Evolutionary conservation across 2,797 vertebrate species (phyloP), one percentile per base, ranked within the genome.

Genomic region (Danio tinwini): DNA sequence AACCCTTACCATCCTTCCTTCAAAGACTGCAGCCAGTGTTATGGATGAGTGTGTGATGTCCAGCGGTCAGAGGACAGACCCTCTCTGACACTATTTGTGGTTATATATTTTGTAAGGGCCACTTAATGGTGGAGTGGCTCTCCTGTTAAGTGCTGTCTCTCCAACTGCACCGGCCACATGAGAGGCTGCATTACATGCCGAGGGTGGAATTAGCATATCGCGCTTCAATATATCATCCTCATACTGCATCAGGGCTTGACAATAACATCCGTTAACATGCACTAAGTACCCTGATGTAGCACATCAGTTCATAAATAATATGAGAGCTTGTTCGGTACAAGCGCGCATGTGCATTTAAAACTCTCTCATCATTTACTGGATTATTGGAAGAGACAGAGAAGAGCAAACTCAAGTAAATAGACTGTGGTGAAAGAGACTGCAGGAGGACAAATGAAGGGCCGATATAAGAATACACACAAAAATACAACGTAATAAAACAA

Each of bases 231-330:
- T 96, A 98, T 99, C 97, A 98, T 96, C 93, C 85, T 92, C 90
- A 93, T 94, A 92, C 93, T 89, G 93, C 94, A 95, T 96, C 95
- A 92, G 94, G 92, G 93, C 92, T 95, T 96, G 96, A 98, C 98
- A 98, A 97, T 98, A 97, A 97, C 96, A 94, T 96, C 97, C 98
- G 97, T 98, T 98, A 99, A 99, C 97, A 99, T 94, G 96, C 93
- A 89, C 96, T 99, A 98, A 99, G 96, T 96, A 98, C 96, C 96
- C 96, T 98, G 97, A 98, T 96, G 97, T 96, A 97, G 96, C 96
- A 96, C 96, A 98, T 98, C 96, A 98, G 95, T 99, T 98, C 96
- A 98, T 99, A 99, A 99, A 99, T 99, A 99, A 98, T 98, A 98
- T 95, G 96, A 98, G 87, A 95, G 96, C 95, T 95, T 93, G 93